Base-by-base conservation (phyloP, 2,113 vertebrate species). In the Aphyosemion australe region DNA sequence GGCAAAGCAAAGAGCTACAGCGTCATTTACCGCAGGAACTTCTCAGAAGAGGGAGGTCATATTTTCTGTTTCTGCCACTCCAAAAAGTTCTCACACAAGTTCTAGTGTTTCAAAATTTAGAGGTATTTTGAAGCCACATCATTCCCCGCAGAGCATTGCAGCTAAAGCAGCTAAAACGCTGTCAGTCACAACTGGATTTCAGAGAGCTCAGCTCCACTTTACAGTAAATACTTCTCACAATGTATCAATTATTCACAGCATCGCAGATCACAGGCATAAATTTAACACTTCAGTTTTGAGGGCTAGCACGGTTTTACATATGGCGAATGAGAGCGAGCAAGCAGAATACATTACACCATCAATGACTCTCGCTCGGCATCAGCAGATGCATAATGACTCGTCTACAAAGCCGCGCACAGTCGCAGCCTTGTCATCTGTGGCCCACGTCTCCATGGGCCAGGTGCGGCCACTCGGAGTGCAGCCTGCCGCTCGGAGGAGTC, bases 191-290 rank as follows among this genome's bases (percentile, higher is more conserved):
- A 61, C 31, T 39, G 65, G 51, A 45, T 18, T 65, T 46, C 64
- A 18, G 37, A 69, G 21, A 70, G 49, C 54, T 78, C 58, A 78
- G 75, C 42, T 70, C 21, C 63, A 68, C 65, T 67, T 73, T 54
- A 67, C 57, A 61, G 51, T 61, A 76, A 86, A 85, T 50, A 76
- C 47, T 50, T 73, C 69, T 77, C 76, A 58, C 50, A 49, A 45
- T 42, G 3, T 48, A 72, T 84, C 60, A 85, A 78, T 86, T 76
- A 87, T 90, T 86, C 42, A 90, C 60, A 43, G 31, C 16, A 16
- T 39, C 63, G 59, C 66, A 61, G 71, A 78, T 85, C 55, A 60
- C 6, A 68, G 6, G 50, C 34, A 78, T 74, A 65, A 57, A 79
- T 79, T 81, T 19, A 57, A 60, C 37, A 20, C 48, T 60, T 60